phyloP scores from a whole-genome alignment of 2,888 invertebrate genomes.

The Lochmaea capreae region DNA sequence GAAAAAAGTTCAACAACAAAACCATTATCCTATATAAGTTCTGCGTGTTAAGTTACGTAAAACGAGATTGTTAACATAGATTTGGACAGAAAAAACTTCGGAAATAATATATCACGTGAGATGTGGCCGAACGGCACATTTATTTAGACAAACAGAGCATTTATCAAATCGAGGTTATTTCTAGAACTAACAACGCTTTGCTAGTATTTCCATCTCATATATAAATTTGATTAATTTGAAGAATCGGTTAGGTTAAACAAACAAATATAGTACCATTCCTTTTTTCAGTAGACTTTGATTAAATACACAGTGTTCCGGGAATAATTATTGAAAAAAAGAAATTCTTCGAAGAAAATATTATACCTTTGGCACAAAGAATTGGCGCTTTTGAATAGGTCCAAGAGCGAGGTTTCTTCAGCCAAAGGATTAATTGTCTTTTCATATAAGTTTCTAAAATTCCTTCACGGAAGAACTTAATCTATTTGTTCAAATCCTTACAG shows the following conservation, averaged over 20 bases:
- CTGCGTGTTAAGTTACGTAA: conserved; percentile 22
- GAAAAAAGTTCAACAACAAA: background rate
- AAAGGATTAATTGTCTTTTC: too few species aligned
- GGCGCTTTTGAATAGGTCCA: too few species aligned
- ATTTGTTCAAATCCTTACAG: too few species aligned
- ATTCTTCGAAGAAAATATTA: too few species aligned
- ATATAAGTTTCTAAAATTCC: too few species aligned
- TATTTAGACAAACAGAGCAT: conserved; percentile 61
- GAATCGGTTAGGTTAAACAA: conserved; percentile 36
- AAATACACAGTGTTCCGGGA: background rate
- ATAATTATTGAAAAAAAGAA: background rate
- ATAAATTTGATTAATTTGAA: conserved; percentile 50
- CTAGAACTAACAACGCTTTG: conserved; percentile 54
- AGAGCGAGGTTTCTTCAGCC: too few species aligned
- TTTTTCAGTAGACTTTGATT: background rate
- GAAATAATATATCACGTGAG: conserved; percentile 61
- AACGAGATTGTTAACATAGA: conserved; percentile 31
- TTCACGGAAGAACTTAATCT: too few species aligned
- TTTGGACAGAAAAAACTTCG: conserved; percentile 56
- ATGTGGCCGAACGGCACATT: conserved; percentile 60
- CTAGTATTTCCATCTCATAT: conserved; percentile 50
- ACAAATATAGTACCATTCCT: conserved; percentile 8
- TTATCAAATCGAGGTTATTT: conserved; percentile 60
- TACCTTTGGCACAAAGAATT: too few species aligned
- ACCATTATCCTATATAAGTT: conserved; percentile 10